Evolutionary conservation across 2,888 invertebrate genomes (phyloP).

Genomic region (Silvanus unidentatus): DNA sequence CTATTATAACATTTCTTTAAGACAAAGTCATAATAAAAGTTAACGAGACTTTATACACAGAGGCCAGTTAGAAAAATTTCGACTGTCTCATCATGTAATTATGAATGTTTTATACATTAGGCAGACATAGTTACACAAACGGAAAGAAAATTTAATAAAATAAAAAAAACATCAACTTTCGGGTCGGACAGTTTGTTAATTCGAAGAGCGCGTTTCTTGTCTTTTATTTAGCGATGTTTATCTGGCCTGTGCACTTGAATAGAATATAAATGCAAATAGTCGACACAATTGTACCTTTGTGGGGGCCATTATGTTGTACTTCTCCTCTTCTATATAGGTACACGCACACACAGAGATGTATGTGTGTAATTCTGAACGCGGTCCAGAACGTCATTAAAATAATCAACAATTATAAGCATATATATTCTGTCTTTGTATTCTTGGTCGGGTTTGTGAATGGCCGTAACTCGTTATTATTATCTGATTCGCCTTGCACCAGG

Average conservation of each 20-base stretch:
- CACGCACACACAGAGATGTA: too few species aligned
- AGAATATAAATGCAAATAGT: constrained; percentile 48
- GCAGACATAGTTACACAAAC: too few species aligned
- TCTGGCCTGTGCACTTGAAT: constrained; percentile 43
- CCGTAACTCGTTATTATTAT: constrained; percentile 37
- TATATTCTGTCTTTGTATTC: constrained; percentile 6
- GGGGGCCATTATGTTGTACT: constrained; percentile 36
- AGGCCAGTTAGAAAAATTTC: too few species aligned
- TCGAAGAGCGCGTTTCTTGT: constrained; percentile 39
- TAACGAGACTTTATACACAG: too few species aligned
- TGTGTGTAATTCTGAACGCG: constrained; percentile 37
- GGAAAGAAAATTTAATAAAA: too few species aligned
- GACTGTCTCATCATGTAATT: too few species aligned
- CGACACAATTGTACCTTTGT: constrained; percentile 45
- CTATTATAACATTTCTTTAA: too few species aligned
- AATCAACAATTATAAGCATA: constrained; percentile 45
- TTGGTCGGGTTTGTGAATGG: constrained; percentile 26
- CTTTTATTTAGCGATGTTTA: constrained; percentile 42
- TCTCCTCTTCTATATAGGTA: not conserved
- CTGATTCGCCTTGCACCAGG: constrained; percentile 35
- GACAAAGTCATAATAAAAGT: too few species aligned
- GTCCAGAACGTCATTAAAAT: constrained; percentile 42
- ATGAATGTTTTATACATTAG: too few species aligned
- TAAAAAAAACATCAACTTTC: too few species aligned
- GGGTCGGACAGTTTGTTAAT: constrained; percentile 34